Percentiles rank a stretch among this genome's conserved stretches.
phyloP scores from a whole-genome alignment of 2,113 vertebrate genomes.

The Trachemys scripta region DNA sequence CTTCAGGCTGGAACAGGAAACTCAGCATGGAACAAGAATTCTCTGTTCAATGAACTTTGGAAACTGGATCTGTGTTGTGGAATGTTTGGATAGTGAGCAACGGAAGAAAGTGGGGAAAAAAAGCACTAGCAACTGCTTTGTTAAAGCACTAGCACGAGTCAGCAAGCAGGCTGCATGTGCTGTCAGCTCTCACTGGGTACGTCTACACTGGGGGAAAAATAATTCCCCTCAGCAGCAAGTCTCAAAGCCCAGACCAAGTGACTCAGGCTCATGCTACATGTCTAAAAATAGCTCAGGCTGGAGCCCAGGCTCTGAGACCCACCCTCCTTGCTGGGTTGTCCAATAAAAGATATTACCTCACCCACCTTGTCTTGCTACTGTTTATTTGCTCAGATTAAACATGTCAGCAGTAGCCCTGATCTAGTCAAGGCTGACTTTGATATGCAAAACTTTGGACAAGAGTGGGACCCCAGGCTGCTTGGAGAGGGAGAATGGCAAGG shows the following conservation, averaged over 20 bases:
- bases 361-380: background rate
- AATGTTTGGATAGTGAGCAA: slow-evolving; percentile 68
- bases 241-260: background rate
- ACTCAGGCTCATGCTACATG: background rate
- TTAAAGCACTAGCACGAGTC: slow-evolving; percentile 38
- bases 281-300: background rate
- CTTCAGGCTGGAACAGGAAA: slow-evolving; percentile 68
- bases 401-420: background rate
- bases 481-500: background rate
- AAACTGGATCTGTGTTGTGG: slow-evolving; percentile 63
- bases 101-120: slow-evolving; percentile 63
- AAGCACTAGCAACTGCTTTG: slow-evolving; percentile 34
- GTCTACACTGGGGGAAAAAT: background rate
- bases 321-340: background rate
- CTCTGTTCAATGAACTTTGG: slow-evolving; percentile 58
- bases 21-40: slow-evolving; percentile 54
- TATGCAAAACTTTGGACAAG: background rate
- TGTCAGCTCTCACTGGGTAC: background rate
- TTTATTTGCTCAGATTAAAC: background rate
- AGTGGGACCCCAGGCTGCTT: background rate
- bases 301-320: background rate
- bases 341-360: background rate
- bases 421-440: background rate
- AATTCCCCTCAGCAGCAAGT: background rate
- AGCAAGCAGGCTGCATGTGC: slow-evolving; percentile 18